These are phyloP conservation scores for Cettia cetti DNA, from an alignment of 2,113 vertebrate species.

Conservation along the genomic window DNA sequence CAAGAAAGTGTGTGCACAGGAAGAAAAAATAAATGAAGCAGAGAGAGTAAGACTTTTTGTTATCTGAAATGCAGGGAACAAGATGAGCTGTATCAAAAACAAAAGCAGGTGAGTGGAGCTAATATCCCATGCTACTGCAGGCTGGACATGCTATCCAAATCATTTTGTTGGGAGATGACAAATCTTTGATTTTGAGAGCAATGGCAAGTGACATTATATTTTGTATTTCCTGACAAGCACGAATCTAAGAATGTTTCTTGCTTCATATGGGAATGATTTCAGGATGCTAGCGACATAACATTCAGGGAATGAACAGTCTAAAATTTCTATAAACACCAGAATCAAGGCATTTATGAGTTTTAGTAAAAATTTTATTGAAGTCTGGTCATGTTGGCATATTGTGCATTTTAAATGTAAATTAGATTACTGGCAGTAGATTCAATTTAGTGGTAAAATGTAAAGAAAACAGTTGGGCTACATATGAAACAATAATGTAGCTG, in stretches of 20 bases:
- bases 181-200: background rate
- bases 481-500: constrained; percentile 71
- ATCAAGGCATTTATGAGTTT: constrained; percentile 73
- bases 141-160: background rate
- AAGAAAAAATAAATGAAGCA: background rate
- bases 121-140: background rate
- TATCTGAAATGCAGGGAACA: background rate
- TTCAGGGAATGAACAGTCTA: constrained; percentile 66
- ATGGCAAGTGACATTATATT: constrained; percentile 1
- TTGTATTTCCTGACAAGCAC: constrained; percentile 5
- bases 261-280: constrained; percentile 76
- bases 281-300: constrained; percentile 44
- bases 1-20: background rate
- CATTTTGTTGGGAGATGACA: background rate
- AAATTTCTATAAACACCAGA: constrained; percentile 78
- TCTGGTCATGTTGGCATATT: constrained; percentile 73
- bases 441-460: constrained; percentile 75
- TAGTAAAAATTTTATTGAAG: constrained; percentile 75
- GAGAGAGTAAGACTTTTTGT: background rate
- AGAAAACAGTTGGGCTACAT: constrained; percentile 64
- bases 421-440: constrained; percentile 76
- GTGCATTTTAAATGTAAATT: constrained; percentile 76
- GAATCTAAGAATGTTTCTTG: constrained; percentile 53
- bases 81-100: background rate
- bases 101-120: constrained; percentile 20